These are phyloP conservation scores for Sinocyclocheilus anshuiensis DNA, from an alignment of 2,113 vertebrate species.

Conservation along the genomic window DNA sequence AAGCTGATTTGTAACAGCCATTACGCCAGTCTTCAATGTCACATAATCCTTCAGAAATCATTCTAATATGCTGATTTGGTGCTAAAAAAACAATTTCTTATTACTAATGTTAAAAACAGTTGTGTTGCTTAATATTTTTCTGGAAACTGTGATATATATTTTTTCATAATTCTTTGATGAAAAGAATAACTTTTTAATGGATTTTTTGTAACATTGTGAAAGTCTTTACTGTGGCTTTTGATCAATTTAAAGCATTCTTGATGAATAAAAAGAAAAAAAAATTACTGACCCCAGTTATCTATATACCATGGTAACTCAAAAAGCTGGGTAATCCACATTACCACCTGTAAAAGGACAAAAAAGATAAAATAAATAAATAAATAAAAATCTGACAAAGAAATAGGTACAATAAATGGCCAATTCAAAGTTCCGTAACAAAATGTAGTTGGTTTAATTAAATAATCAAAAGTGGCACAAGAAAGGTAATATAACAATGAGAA, in stretches of 20 bases:
- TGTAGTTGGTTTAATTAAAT: conserved; percentile 63
- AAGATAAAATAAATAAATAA: too few species aligned
- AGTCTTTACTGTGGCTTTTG: neutral
- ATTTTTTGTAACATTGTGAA: too few species aligned
- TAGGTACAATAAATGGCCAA: conserved; percentile 3
- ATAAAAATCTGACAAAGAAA: neutral
- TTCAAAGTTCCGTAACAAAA: conserved; percentile 54
- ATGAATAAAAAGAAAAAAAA: neutral
- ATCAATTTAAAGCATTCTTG: neutral
- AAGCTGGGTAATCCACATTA: too few species aligned
- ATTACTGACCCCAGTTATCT: neutral
- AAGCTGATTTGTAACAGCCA: neutral
- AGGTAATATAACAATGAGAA: conserved; percentile 57
- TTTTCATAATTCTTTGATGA: neutral
- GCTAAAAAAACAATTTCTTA: too few species aligned
- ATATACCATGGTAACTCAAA: too few species aligned
- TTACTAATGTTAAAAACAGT: too few species aligned
- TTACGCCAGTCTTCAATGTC: neutral
- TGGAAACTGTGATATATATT: too few species aligned
- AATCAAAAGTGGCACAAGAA: conserved; percentile 59
- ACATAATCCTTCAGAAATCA: neutral
- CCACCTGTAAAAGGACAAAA: neutral
- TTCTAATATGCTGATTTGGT: too few species aligned
- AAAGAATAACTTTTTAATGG: too few species aligned
- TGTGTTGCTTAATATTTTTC: too few species aligned